Evolutionary conservation across 2,113 vertebrate species (phyloP).

Genomic region (Ancistrus triradiatus): DNA sequence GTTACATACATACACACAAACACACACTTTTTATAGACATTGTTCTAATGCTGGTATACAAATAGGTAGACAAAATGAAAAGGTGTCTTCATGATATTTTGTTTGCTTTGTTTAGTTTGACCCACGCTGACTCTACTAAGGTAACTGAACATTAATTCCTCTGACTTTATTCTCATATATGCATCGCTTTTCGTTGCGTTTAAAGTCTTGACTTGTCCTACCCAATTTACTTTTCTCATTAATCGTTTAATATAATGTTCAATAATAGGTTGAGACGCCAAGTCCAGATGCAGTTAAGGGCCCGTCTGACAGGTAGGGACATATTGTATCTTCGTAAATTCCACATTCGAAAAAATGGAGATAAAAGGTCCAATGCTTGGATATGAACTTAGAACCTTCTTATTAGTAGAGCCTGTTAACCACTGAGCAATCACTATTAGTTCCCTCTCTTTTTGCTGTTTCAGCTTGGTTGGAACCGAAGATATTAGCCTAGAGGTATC

Average conservation of each 20-base stretch:
- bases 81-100: no score
- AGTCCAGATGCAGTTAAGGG: background rate
- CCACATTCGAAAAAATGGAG: no score
- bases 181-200: background rate
- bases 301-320: background rate
- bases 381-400: no score
- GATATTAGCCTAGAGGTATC: background rate
- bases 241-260: background rate
- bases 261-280: background rate
- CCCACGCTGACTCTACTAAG: background rate
- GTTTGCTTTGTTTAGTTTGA: constrained; percentile 16
- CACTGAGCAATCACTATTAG: background rate
- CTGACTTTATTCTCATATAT: background rate
- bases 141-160: constrained; percentile 5
- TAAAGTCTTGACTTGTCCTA: no score
- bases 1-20: no score
- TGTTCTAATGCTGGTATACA: no score
- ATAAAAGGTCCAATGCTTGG: no score
- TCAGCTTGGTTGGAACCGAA: constrained; percentile 9
- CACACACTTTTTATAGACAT: no score
- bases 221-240: no score
- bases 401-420: no score
- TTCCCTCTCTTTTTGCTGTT: background rate
- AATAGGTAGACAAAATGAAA: no score
- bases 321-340: background rate